Evolutionary conservation across 2,797 vertebrate species (phyloP).

Genomic region (Pteropus rufus): DNA sequence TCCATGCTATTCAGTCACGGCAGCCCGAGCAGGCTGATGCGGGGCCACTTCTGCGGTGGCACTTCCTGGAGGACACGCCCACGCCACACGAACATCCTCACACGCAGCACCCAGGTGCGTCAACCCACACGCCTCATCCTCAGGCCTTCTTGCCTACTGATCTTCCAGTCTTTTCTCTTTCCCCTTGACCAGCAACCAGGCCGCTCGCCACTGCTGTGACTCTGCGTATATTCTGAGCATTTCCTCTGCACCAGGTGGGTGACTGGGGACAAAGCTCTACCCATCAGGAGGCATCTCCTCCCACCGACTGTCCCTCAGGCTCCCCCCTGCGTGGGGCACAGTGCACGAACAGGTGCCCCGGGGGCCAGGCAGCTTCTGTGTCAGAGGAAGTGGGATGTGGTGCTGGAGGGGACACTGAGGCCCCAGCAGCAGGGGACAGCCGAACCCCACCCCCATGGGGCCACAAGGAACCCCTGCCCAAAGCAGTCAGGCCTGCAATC

Average conservation of each 20-base stretch:
- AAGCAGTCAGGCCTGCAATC: background rate
- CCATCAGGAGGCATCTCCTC: too few relatives aligned
- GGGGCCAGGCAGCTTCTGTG: background rate
- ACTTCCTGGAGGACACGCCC: background rate
- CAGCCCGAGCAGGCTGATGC: fast-evolving
- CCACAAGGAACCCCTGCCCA: fast-evolving
- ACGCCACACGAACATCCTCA: background rate
- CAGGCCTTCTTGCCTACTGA: too few relatives aligned
- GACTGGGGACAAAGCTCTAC: background rate
- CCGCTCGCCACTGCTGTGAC: too few relatives aligned
- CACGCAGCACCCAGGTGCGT: too few relatives aligned
- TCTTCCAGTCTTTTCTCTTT: background rate
- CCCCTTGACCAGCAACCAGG: background rate
- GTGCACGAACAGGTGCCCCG: too few relatives aligned
- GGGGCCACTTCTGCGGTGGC: background rate
- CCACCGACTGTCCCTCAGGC: background rate
- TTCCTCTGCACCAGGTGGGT: background rate
- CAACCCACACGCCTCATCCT: too few relatives aligned
- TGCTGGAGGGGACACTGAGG: too few relatives aligned
- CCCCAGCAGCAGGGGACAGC: too few relatives aligned
- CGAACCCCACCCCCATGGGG: background rate
- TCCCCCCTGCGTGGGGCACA: background rate
- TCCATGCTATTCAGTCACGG: too few relatives aligned
- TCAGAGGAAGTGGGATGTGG: background rate
- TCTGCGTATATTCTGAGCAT: background rate